A percentile compares a stretch with the other conserved stretches of the same genome.
Evolutionary conservation across 2,888 invertebrate species (phyloP).

Genomic region (Leucania comma): DNA sequence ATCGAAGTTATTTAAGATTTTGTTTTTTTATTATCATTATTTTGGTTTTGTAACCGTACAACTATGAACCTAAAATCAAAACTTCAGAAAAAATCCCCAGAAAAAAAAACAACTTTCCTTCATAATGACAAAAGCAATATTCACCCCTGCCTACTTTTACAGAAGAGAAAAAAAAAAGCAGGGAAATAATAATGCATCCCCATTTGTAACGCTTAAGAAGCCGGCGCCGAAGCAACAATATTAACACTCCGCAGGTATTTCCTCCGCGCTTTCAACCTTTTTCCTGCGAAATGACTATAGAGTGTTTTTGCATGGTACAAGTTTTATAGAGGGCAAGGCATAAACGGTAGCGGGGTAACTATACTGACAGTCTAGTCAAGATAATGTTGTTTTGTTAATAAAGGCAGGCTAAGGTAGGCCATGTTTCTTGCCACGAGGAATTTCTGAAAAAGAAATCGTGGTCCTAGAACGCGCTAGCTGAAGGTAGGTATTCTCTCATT

Average conservation of each 20-base stretch:
- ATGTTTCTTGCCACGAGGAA: too few species aligned
- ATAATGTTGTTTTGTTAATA: too few species aligned
- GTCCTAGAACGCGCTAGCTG: too few species aligned
- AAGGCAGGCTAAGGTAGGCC: not conserved
- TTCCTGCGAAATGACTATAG: constrained; percentile 59
- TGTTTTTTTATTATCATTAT: too few species aligned
- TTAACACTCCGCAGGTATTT: constrained; percentile 58
- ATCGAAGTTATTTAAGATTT: too few species aligned
- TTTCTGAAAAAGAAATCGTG: too few species aligned
- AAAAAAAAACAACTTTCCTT: not conserved
- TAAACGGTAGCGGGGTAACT: constrained; percentile 10
- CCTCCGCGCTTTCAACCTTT: constrained; percentile 59
- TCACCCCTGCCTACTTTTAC: not conserved
- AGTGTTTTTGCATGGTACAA: constrained; percentile 50
- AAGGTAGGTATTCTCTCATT: too few species aligned
- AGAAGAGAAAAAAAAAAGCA: constrained; percentile 12
- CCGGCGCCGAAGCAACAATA: constrained; percentile 37
- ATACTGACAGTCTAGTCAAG: not conserved
- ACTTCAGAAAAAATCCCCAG: not conserved
- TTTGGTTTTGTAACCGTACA: too few species aligned
- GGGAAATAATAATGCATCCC: constrained; percentile 43
- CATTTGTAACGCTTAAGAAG: constrained; percentile 52
- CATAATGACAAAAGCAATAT: not conserved
- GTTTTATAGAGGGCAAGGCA: constrained; percentile 6
- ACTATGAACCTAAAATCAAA: too few species aligned